Evolutionary conservation across 2,888 invertebrate genomes (phyloP).

Genomic region (Hartigia nigra): DNA sequence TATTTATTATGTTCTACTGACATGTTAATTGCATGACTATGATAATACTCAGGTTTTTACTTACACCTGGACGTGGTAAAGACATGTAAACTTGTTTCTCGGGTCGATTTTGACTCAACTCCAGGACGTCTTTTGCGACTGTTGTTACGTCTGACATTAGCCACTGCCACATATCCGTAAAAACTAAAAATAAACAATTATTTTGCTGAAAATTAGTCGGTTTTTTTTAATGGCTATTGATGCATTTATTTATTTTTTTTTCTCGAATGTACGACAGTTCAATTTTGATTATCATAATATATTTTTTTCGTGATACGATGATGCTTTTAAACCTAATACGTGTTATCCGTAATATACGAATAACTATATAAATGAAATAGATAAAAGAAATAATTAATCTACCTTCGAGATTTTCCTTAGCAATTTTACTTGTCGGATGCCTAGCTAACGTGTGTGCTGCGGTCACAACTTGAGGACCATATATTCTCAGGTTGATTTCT

Average conservation of each 20-base stretch:
- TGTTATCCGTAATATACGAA: no score
- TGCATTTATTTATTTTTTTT: background rate
- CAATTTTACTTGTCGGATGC: conserved; percentile 93
- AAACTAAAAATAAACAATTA: conserved; percentile 69
- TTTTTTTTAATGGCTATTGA: background rate
- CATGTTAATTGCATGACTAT: background rate
- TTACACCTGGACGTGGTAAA: conserved; percentile 92
- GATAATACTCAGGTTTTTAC: conserved; percentile 44
- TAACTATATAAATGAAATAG: no score
- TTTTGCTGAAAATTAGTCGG: background rate
- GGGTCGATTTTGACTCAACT: conserved; percentile 76
- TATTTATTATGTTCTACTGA: background rate
- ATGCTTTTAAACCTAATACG: background rate
- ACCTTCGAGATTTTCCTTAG: conserved; percentile 94
- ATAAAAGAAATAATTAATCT: conserved; percentile 24
- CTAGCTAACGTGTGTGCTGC: conserved; percentile 92
- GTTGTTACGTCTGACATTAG: conserved; percentile 91
- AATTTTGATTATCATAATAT: background rate
- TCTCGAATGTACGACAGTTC: background rate
- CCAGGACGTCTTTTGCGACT: conserved; percentile 89
- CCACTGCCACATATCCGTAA: conserved; percentile 95
- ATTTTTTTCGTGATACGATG: background rate
- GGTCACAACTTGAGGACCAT: conserved; percentile 94
- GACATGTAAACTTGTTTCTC: conserved; percentile 91
- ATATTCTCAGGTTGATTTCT: conserved; percentile 93